Percentiles rank a stretch among this genome's conserved stretches.
Conservation (phyloP, 2,113 vertebrate species). For the Cryptotis parvus region DNA sequence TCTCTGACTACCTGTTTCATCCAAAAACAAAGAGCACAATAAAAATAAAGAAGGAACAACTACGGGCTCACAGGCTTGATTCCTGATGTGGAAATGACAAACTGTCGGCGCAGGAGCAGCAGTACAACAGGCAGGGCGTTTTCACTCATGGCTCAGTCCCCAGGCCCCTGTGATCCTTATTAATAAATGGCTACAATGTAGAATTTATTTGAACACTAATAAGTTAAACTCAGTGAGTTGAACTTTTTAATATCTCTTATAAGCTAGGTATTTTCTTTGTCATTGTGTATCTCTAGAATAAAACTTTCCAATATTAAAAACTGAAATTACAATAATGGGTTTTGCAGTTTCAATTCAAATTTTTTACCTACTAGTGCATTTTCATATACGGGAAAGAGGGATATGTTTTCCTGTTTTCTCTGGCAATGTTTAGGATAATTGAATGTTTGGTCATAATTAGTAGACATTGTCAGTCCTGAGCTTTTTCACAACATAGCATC, state of each 20-base stretch:
- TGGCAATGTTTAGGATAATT: neutral
- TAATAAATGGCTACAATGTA: neutral
- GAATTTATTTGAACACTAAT: neutral
- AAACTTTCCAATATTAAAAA: too few relatives aligned
- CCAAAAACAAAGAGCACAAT: too few relatives aligned
- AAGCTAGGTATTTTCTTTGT: neutral
- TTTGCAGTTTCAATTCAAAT: slow-evolving; percentile 18
- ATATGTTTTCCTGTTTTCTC: neutral
- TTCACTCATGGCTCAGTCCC: too few relatives aligned
- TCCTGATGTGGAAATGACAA: too few relatives aligned
- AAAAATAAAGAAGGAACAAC: too few relatives aligned
- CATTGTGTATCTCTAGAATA: neutral
- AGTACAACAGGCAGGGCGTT: too few relatives aligned
- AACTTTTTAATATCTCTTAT: neutral
- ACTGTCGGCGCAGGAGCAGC: too few relatives aligned
- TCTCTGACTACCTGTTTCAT: too few relatives aligned
- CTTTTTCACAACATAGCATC: neutral
- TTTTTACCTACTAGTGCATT: neutral
- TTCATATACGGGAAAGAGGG: neutral
- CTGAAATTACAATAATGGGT: neutral
- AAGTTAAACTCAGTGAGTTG: neutral
- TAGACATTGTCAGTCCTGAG: neutral
- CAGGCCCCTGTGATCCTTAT: too few relatives aligned
- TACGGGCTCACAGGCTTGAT: too few relatives aligned
- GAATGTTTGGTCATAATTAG: neutral